Conservation (phyloP, 1,140 invertebrate species). For the Ips typographus region DNA sequence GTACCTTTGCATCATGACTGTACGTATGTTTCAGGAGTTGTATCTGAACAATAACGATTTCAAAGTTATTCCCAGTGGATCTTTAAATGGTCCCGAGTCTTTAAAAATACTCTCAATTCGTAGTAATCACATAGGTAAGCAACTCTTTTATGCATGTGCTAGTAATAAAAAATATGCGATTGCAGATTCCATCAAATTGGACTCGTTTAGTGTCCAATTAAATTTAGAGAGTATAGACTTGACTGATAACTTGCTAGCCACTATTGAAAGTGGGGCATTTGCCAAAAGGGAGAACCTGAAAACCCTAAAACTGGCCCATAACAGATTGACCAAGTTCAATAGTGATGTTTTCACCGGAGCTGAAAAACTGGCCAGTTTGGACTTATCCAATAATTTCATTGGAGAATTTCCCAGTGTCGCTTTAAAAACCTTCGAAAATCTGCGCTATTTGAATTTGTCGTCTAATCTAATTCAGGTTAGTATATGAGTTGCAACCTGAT, state of each 20-base stretch:
- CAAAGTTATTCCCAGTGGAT: constrained; percentile 69
- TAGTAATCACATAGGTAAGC: constrained; percentile 78
- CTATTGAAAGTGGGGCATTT: constrained; percentile 74
- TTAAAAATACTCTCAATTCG: constrained; percentile 71
- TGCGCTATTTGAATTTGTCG: constrained; percentile 76
- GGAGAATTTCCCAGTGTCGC: constrained; percentile 76
- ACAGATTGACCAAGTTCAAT: constrained; percentile 74
- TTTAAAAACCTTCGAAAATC: constrained; percentile 64
- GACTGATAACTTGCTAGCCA: constrained; percentile 71
- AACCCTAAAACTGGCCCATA: constrained; percentile 71
- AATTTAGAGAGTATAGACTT: constrained; percentile 73
- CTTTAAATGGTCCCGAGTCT: constrained; percentile 74
- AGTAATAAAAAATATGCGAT: constrained; percentile 37
- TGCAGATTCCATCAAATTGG: constrained; percentile 64
- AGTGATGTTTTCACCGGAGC: constrained; percentile 80
- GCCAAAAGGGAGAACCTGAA: constrained; percentile 65
- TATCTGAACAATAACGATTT: constrained; percentile 79
- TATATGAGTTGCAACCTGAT: not conserved
- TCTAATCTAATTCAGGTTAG: constrained; percentile 78
- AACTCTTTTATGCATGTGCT: not conserved
- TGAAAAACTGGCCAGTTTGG: constrained; percentile 71
- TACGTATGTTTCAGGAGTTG: constrained; percentile 63
- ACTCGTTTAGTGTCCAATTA: constrained; percentile 66
- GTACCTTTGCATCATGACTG: not conserved
- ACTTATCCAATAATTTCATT: constrained; percentile 84